Conservation (phyloP, 2,113 vertebrate species). For the Suricata suricatta region DNA sequence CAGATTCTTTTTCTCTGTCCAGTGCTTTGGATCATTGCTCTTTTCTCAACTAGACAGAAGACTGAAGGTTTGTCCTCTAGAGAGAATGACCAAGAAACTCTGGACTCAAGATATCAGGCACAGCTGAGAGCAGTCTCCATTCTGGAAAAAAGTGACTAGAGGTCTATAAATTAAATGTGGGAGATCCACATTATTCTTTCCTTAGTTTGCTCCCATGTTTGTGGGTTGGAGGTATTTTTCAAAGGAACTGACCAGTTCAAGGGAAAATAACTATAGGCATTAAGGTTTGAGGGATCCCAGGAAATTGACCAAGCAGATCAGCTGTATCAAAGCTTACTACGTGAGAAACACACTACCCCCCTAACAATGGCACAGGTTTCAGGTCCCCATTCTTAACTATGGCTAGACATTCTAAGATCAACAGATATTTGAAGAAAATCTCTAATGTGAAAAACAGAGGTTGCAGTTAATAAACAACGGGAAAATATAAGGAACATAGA, state of each 20-base stretch:
- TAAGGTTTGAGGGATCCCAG: background rate
- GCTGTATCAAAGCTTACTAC: background rate
- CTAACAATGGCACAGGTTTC: background rate
- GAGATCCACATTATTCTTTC: background rate
- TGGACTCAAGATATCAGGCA: background rate
- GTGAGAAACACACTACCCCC: background rate
- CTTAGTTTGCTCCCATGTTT: background rate
- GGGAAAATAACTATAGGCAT: background rate
- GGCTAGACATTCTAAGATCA: background rate
- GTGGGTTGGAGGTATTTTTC: background rate
- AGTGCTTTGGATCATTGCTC: background rate
- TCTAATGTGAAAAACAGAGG: background rate
- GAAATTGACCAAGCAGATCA: background rate
- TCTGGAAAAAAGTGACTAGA: background rate
- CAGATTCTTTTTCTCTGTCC: background rate
- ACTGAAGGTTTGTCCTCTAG: background rate
- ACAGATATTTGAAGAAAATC: background rate
- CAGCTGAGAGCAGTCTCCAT: no score
- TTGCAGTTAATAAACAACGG: background rate
- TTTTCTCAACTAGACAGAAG: background rate
- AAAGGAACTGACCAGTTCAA: background rate
- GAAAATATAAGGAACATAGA: background rate
- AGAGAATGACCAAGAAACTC: background rate
- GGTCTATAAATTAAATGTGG: background rate
- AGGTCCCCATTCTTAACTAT: background rate